Percentiles rank a stretch among this genome's conserved stretches.
phyloP scores from a whole-genome alignment of 2,797 vertebrate species.

The Staurois parvus region DNA sequence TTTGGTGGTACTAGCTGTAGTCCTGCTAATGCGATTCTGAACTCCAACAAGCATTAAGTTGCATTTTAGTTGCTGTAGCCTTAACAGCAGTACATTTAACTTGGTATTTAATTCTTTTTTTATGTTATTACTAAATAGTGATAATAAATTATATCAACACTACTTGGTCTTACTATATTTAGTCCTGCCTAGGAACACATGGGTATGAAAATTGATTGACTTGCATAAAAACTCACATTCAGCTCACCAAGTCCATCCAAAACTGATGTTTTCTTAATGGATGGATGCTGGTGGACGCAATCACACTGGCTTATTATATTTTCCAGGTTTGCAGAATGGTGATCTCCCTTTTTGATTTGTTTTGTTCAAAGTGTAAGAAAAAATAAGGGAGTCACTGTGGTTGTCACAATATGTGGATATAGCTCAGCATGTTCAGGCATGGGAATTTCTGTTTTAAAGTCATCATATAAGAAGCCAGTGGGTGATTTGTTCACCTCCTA shows the following conservation, averaged over 20 bases:
- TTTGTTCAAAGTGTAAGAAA: no score
- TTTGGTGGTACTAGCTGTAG: background rate
- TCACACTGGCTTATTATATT: no score
- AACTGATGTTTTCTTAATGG: background rate
- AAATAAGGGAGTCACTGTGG: no score
- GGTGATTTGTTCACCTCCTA: no score
- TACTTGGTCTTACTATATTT: background rate
- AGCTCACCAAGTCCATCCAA: background rate
- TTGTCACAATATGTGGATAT: no score
- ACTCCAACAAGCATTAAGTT: background rate
- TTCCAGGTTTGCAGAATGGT: no score
- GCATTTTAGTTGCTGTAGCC: background rate
- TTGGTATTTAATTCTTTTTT: background rate
- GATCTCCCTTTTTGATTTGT: no score
- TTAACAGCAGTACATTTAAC: background rate
- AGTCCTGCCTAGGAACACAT: background rate
- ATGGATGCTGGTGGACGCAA: no score
- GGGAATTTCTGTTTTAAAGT: no score
- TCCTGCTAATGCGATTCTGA: background rate
- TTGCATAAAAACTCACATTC: background rate
- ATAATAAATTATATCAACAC: background rate
- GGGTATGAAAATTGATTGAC: background rate
- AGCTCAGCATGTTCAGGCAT: no score
- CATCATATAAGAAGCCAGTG: no score
- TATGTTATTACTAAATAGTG: background rate